Evolutionary conservation across 2,797 vertebrate species (phyloP), one percentile per base, ranked within the genome.

Genomic region (Ceyx erithaca): DNA sequence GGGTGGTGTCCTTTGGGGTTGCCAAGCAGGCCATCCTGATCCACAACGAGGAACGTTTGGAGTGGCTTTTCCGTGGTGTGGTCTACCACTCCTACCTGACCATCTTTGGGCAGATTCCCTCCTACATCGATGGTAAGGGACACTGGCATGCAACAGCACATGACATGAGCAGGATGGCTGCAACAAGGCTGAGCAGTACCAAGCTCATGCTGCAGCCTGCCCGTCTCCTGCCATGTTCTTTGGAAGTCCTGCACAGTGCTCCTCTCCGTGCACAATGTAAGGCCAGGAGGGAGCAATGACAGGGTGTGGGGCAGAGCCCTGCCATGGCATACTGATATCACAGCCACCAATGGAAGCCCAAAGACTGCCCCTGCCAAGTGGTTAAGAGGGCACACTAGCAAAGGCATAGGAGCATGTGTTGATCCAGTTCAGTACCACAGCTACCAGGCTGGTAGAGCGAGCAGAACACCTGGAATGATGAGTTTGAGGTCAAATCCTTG

Each of bases 11-110:
- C 31, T 99, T 99, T 1, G 99, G 99, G 3, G 99, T 99, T 48
- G 99, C 99, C 95, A 99, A 98, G 94, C 99, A 99, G 95, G 98
- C 98, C 66, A 99, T 99, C 95, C 98, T 99, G 82, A 99, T 99
- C 80, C 97, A 99, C 93, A 99, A 99, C 0, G 99, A 99, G 93
- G 83, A 95, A 9, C 98, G 99, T 0, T 96, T 99, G 94, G 98
- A 98, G 69, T 99, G 99, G 99, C 98, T 99, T 61, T 83, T 99
- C 79, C 98, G 99, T 0, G 99, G 99, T 0, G 99, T 98, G 2
- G 80, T 99, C 85, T 99, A 99, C 57, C 98, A 99, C 87, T 99
- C 99, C 1, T 99, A 99, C 96, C 98, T 98, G 92, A 98, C 98
- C 91, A 98, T 99, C 96, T 99, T 99, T 1, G 99, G 99, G 58